Conservation (phyloP, 2,113 vertebrate genomes). For the Labeo rohita region DNA sequence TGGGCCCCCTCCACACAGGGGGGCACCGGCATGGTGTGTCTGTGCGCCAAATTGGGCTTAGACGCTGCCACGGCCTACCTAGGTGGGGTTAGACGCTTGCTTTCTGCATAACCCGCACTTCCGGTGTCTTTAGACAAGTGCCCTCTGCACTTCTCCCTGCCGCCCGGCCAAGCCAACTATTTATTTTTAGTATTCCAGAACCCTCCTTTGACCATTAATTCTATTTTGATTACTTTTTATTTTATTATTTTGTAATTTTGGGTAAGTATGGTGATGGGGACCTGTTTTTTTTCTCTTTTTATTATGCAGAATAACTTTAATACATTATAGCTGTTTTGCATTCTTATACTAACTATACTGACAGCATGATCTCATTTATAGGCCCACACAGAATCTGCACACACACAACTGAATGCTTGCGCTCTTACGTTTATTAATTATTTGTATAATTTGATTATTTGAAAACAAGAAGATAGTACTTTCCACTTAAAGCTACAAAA, state of each 20-base stretch:
- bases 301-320: background rate
- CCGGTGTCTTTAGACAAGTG: conserved; percentile 51
- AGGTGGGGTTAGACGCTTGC: conserved; percentile 73
- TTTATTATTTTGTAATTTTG: background rate
- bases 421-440: background rate
- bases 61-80: conserved; percentile 43
- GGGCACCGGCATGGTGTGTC: conserved; percentile 71
- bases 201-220: background rate
- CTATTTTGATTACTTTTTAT: background rate
- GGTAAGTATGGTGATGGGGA: conserved; percentile 31
- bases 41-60: conserved; percentile 57
- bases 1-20: conserved; percentile 58
- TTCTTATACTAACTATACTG: background rate
- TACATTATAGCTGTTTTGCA: background rate
- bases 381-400: background rate
- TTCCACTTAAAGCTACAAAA: too few species aligned
- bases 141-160: conserved; percentile 40
- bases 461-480: too few species aligned
- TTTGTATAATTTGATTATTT: too few species aligned
- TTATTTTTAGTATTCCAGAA: conserved; percentile 11
- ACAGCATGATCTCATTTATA: conserved; percentile 34
- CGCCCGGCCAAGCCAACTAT: conserved; percentile 36
- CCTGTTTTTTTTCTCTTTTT: background rate
- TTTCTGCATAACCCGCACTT: conserved; percentile 68
- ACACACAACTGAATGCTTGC: background rate